phyloP scores from a whole-genome alignment of 2,888 invertebrate genomes.

The Allophyes oxyacanthae region DNA sequence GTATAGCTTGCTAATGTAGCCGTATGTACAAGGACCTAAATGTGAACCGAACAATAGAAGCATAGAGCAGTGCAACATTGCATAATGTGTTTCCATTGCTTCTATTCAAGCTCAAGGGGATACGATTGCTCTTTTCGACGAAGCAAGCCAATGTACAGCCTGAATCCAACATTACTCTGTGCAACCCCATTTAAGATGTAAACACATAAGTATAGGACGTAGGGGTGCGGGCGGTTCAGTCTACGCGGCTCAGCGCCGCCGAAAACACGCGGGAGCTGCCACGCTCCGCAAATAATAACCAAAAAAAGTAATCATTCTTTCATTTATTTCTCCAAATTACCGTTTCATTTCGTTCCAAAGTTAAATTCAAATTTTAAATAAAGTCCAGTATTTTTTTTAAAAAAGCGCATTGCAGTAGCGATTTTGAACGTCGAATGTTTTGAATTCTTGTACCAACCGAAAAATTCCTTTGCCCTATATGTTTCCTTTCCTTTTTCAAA shows the following conservation, averaged over 20 bases:
- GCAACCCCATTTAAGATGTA: conserved; percentile 85
- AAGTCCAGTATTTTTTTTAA: conserved; percentile 11
- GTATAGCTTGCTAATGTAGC: too few species aligned
- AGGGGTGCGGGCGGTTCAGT: conserved; percentile 72
- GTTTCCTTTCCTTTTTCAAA: conserved; percentile 47
- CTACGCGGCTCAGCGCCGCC: conserved; percentile 79
- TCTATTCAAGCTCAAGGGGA: conserved; percentile 42
- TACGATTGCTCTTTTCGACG: conserved; percentile 47
- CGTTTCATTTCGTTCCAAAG: conserved; percentile 5
- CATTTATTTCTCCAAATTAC: conserved; percentile 30
- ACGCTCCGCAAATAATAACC: conserved; percentile 45
- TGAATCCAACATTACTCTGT: conserved; percentile 65
- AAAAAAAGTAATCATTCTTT: conserved; percentile 53
- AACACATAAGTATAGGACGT: conserved; percentile 84
- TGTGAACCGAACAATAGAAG: conserved; percentile 25
- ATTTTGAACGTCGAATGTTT: conserved; percentile 46
- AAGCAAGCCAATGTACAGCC: conserved; percentile 33
- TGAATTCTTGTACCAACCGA: conserved; percentile 46
- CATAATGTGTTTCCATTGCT: conserved; percentile 40
- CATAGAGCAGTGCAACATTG: neutral
- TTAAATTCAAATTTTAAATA: conserved; percentile 6
- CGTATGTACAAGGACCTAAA: conserved; percentile 6
- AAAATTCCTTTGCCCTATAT: conserved; percentile 50
- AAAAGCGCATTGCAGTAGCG: conserved; percentile 55
- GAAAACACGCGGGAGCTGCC: conserved; percentile 64